Base-by-base conservation (phyloP, 2,797 vertebrate species). In the Chaunax sp. region DNA sequence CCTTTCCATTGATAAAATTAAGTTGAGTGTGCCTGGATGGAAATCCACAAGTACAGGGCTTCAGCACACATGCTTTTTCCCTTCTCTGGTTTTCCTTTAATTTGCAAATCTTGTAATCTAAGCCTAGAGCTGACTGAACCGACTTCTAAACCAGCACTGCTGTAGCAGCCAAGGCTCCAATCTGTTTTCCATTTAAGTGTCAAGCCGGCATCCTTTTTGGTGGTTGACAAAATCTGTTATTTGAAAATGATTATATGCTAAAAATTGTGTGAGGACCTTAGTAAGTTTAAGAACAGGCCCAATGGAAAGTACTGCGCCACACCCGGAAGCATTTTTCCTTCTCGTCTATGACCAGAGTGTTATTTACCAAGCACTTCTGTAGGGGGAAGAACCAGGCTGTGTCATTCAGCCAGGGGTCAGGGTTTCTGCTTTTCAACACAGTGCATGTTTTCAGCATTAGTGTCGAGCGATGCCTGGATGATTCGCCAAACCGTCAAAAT, bases 101-200 rank as follows among this genome's bases (percentile, higher is more conserved):
- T 98, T 98, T 96, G 94, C 94, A 96, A 94, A 97, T 97, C 95
- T 96, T 96, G 96, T 97, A 96, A 97, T 96, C 95, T 95, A 97
- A 97, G 94, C 95, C 94, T 93, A 88, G 93, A 96, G 95, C 90
- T 94, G 95, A 94, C 93, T 94, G 94, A 95, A 95, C 90, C 92
- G 93, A 93, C 91, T 94, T 94, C 93, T 92, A 95, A 96, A 95
- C 93, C 95, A 94, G 94, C 87, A 88, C 22, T 52, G 89, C 66
- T 90, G 50, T 84, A 94, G 91, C 91, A 71, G 96, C 96, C 96
- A 97, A 96, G 91, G 94, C 87, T 71, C 80, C 92, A 97, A 95
- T 97, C 94, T 99, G 97, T 95, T 98, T 98, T 95, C 94, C 95
- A 98, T 99, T 98, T 96, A 84, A 92, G 94, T 94, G 95, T 97